Evolutionary conservation across 2,797 vertebrate genomes (phyloP), one percentile per base, ranked within the genome.

Genomic region (Tarsius wallacei): DNA sequence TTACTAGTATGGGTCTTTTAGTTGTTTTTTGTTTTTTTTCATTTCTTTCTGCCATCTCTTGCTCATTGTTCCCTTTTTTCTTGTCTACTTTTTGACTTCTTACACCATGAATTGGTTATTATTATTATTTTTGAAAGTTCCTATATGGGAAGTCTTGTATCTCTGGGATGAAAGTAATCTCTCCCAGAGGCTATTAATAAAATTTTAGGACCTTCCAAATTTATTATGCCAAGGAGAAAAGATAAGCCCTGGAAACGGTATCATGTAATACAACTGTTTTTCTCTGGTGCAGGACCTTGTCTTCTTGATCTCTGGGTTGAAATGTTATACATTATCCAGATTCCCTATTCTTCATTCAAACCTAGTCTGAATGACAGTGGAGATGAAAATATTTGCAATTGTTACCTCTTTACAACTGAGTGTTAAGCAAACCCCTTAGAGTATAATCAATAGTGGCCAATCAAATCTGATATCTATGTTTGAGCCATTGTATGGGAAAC

Each of bases 81-180:
- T 31, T 7, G 31, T 66, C 21, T 15, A 0, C 24, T 22, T 13
- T 7, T 2, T 53, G 24, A 4, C 11, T 49, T 28, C 49, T 12
- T 31, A 28, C 12, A 0, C 4, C 26, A 11, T 1, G 28, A 68
- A 7, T 0, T 0, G 9, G 7, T 6, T 10, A 0, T 1, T 47
- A 76, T 26, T n/a, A 42, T 42, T 42, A 42, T 42, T 42, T 57
- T 28, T 28, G 76, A 14, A 66, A 9, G 3, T 33, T 70, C 36
- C n/a, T 10, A 22, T 36, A 2, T 15, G 24, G 49, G 26, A 33
- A 11, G 3, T 28, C 7, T 49, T 9, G 5, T 14, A 24, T 26
- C 5, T 19, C 55, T 49, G 36, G 70, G 70, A 6, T 28, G 55
- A 73, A 21, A 13, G 10, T 12, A 17, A 31, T 17, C 3, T 19